phyloP scores from a whole-genome alignment of 2,113 vertebrate genomes.

The Camarhynchus parvulus region DNA sequence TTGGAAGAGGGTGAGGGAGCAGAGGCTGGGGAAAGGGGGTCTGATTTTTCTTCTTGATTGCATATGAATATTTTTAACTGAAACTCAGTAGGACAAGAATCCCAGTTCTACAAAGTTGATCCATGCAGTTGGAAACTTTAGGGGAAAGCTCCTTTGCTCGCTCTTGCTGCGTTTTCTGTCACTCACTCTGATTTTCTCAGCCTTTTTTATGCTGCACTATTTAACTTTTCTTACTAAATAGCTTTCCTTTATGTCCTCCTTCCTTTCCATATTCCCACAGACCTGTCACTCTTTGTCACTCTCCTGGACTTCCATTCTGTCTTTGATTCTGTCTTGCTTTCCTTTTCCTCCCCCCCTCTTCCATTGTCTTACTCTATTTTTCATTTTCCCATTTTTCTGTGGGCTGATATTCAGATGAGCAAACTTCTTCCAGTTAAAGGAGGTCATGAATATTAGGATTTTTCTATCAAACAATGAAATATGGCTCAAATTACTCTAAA shows the following conservation, averaged over 20 bases:
- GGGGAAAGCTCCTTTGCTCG: neutral
- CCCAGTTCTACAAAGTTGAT: neutral
- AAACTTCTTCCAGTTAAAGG: constrained; percentile 45
- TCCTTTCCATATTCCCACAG: constrained; percentile 14
- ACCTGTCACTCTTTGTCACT: neutral
- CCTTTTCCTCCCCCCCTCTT: neutral
- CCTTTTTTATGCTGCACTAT: neutral
- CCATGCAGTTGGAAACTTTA: neutral
- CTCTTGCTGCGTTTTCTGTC: neutral
- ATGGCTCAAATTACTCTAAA: constrained; percentile 62
- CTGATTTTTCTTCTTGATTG: neutral
- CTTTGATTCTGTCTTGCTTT: neutral
- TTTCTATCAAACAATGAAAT: constrained; percentile 63
- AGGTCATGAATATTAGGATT: constrained; percentile 63
- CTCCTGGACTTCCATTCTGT: constrained; percentile 25
- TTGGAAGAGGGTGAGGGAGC: constrained; percentile 60
- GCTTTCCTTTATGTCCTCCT: constrained; percentile 16
- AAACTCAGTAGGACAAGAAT: neutral
- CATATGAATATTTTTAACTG: neutral
- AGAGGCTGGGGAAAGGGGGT: neutral
- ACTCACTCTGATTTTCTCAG: neutral
- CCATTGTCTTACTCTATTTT: constrained; percentile 33
- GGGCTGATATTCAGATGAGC: constrained; percentile 53
- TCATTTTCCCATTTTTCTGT: constrained; percentile 33
- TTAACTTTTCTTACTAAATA: constrained; percentile 3